Percentiles rank a stretch among this genome's conserved stretches.
These are phyloP conservation scores for Cossypha niveicapilla DNA, from an alignment of 2,797 vertebrate species.

Conservation along the genomic window DNA sequence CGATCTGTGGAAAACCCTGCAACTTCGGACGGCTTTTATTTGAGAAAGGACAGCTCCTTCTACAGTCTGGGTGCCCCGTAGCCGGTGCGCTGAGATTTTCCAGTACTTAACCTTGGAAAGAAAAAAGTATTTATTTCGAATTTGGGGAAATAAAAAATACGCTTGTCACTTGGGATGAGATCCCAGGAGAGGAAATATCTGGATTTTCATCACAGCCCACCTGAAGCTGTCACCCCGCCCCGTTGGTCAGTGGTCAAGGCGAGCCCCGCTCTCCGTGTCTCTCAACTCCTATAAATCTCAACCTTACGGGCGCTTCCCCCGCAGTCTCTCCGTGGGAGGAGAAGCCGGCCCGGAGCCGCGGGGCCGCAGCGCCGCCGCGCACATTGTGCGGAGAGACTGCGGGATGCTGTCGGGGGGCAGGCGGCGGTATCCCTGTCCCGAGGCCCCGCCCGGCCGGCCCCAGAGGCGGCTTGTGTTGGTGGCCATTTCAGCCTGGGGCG, in stretches of 20 bases:
- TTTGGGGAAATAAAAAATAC: not conserved
- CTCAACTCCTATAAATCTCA: not conserved
- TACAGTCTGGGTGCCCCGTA: not conserved
- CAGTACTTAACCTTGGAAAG: not conserved
- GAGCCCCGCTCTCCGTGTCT: not conserved
- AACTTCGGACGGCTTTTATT: not conserved
- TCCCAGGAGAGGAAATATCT: not conserved
- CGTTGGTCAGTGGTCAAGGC: not conserved
- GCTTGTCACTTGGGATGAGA: not conserved
- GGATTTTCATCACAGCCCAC: not conserved
- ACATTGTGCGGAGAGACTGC: not conserved
- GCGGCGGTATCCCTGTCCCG: not conserved
- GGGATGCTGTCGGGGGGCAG: not conserved
- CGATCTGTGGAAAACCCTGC: not conserved
- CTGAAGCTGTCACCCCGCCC: not conserved
- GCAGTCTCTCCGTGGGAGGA: not conserved
- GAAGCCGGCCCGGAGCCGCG: not conserved
- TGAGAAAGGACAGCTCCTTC: not conserved
- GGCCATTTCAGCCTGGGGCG: not conserved
- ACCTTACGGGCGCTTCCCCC: not conserved
- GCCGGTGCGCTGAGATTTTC: not conserved
- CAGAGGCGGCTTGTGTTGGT: not conserved
- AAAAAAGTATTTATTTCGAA: not conserved
- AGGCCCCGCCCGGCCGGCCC: not conserved
- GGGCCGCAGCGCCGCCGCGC: not conserved